phyloP scores from a whole-genome alignment of 2,888 invertebrate species.

The Drosophila pegasa region DNA sequence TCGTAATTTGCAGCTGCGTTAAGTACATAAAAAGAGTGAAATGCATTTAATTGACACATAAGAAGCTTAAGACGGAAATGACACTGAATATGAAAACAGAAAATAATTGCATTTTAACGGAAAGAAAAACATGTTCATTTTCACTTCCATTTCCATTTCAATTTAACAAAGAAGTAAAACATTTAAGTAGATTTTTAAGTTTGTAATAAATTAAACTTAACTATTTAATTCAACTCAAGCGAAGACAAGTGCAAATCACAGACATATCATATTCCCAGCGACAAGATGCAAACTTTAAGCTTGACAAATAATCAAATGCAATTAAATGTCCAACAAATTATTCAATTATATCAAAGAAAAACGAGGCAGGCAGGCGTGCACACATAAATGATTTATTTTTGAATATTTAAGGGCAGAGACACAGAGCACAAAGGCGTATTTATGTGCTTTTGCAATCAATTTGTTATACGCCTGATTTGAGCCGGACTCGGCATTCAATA shows the following conservation, averaged over 20 bases:
- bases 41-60: slow-evolving; percentile 26
- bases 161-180: background rate
- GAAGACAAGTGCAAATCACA: slow-evolving; percentile 11
- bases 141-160: background rate
- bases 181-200: background rate
- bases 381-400: background rate
- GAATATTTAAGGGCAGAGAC: background rate
- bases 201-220: background rate
- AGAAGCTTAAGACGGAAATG: slow-evolving; percentile 32
- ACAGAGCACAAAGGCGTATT: background rate
- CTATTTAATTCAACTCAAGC: background rate
- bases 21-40: slow-evolving; percentile 6
- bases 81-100: slow-evolving; percentile 9
- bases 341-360: slow-evolving; percentile 11
- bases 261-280: slow-evolving; percentile 22
- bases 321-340: slow-evolving; percentile 49
- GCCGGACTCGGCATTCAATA: slow-evolving; percentile 24
- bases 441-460: slow-evolving; percentile 67
- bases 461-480: slow-evolving; percentile 70
- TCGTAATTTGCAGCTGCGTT: background rate
- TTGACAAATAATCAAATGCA: slow-evolving; percentile 45
- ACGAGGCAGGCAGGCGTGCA: background rate
- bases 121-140: slow-evolving; percentile 6
- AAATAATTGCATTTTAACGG: background rate
- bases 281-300: slow-evolving; percentile 22